Percentiles rank a stretch among this genome's conserved stretches.
Conservation (phyloP, 2,113 vertebrate genomes). For the Triplophysa dalaica region DNA sequence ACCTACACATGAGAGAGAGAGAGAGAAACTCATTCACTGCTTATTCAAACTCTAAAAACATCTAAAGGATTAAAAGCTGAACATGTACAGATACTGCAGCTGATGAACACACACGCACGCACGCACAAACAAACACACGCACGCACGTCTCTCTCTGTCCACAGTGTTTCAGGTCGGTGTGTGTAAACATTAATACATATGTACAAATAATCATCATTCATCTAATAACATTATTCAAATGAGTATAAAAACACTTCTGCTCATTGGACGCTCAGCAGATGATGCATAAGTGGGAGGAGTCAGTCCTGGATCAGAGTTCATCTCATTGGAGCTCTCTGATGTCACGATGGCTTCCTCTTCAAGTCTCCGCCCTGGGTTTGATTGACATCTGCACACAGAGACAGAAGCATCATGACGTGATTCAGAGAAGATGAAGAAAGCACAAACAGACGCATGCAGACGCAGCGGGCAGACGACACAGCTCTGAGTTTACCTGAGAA, state of each 20-base stretch:
- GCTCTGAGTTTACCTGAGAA: conserved; percentile 87
- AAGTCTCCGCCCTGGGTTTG: conserved; percentile 73
- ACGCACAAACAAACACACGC: background rate
- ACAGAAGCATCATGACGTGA: background rate
- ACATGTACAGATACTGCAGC: conserved; percentile 9
- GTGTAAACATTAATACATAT: conserved; percentile 73
- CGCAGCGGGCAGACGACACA: conserved; percentile 35
- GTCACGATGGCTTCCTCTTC: conserved; percentile 76
- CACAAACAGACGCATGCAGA: conserved; percentile 22
- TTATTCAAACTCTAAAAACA: conserved; percentile 2
- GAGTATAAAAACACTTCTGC: conserved; percentile 49
- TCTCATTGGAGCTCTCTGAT: background rate
- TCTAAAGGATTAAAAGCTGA: conserved; percentile 1
- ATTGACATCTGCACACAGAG: conserved; percentile 70
- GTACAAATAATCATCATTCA: conserved; percentile 59
- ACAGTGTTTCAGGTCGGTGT: conserved; percentile 77
- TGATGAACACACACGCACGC: conserved; percentile 1
- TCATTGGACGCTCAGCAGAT: conserved; percentile 39
- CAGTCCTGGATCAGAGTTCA: conserved; percentile 1
- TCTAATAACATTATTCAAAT: conserved; percentile 63
- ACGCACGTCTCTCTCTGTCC: conserved; percentile 59
- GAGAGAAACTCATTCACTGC: conserved; percentile 31
- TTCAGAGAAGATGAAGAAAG: background rate
- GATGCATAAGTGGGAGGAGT: conserved; percentile 33
- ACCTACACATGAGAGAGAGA: conserved; percentile 73